These are phyloP conservation scores for Zoanthus sansibaricus DNA, from an alignment of 92 coral and sea anemone genomes.

Conservation along the genomic window DNA sequence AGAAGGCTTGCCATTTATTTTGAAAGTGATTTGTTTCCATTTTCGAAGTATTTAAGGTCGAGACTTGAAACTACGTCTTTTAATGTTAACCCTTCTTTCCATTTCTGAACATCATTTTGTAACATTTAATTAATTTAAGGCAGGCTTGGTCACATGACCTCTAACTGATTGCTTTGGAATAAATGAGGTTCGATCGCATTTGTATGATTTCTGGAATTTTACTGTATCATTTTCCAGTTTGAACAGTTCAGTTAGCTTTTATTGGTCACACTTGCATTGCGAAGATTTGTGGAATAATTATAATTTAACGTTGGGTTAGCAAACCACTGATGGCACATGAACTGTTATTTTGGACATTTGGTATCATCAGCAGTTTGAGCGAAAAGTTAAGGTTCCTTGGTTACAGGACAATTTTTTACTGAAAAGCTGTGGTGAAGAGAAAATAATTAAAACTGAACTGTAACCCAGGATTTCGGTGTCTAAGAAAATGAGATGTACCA, in stretches of 20 bases:
- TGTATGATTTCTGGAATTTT: constrained; percentile 25
- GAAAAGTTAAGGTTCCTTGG: constrained; percentile 1
- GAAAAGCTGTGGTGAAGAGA: constrained; percentile 1
- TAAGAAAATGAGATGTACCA: constrained; percentile 2
- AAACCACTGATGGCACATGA: background rate
- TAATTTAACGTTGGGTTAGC: constrained; percentile 14
- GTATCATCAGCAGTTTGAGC: background rate
- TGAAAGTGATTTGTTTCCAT: constrained; percentile 8
- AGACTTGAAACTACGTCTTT: background rate
- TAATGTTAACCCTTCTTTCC: background rate
- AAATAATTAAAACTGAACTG: constrained; percentile 3
- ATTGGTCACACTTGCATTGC: constrained; percentile 12
- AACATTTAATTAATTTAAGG: background rate
- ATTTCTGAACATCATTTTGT: too few relatives aligned
- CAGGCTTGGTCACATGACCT: constrained; percentile 12
- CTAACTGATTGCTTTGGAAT: constrained; percentile 28
- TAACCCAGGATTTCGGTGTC: constrained; percentile 1
- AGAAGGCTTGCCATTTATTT: background rate
- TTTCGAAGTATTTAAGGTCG: constrained; percentile 9
- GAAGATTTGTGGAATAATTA: background rate
- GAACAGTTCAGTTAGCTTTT: constrained; percentile 12
- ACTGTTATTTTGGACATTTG: background rate
- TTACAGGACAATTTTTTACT: background rate
- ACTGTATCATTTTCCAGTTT: constrained; percentile 18
- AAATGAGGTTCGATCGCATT: constrained; percentile 22